These are phyloP conservation scores for Meteorus sp. DNA, from an alignment of 1,140 invertebrate species.

Conservation along the genomic window DNA sequence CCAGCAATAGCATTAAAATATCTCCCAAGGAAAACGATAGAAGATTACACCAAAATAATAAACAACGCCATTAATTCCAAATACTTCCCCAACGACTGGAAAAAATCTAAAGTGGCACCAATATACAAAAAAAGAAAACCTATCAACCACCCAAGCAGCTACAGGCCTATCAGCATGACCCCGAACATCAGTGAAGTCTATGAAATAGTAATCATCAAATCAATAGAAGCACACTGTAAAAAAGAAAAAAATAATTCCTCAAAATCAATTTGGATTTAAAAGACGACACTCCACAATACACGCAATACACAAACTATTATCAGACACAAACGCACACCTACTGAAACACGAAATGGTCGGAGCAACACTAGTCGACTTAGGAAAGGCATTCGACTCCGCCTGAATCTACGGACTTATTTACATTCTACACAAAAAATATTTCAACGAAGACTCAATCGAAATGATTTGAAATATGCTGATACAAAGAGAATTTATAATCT, in stretches of 20 bases:
- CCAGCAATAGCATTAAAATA: constrained; percentile 13
- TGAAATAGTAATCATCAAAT: constrained; percentile 16
- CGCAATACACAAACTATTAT: constrained; percentile 16
- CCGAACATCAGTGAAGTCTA: constrained; percentile 10
- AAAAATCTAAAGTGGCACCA: constrained; percentile 17
- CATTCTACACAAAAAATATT: too few relatives aligned
- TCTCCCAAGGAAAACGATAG: not conserved
- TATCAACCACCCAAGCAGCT: constrained; percentile 2
- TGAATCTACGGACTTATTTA: constrained; percentile 13
- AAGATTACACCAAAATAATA: constrained; percentile 11
- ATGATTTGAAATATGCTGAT: too few relatives aligned
- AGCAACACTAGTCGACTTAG: constrained; percentile 15
- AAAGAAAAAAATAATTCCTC: constrained; percentile 14
- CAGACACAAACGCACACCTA: constrained; percentile 3
- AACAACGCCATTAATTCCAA: constrained; percentile 22
- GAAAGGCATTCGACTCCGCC: not conserved
- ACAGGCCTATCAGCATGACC: constrained; percentile 19
- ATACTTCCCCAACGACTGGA: constrained; percentile 22
- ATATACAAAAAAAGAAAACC: constrained; percentile 7
- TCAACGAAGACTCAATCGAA: too few relatives aligned
- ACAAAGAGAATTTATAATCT: too few relatives aligned
- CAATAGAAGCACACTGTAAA: not conserved
- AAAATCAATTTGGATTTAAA: constrained; percentile 17
- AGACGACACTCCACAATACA: constrained; percentile 7
- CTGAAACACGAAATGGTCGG: not conserved